Percentiles rank a stretch among this genome's conserved stretches.
phyloP scores from a whole-genome alignment of 1,140 invertebrate genomes.

The Pachypeltis micranthus region DNA sequence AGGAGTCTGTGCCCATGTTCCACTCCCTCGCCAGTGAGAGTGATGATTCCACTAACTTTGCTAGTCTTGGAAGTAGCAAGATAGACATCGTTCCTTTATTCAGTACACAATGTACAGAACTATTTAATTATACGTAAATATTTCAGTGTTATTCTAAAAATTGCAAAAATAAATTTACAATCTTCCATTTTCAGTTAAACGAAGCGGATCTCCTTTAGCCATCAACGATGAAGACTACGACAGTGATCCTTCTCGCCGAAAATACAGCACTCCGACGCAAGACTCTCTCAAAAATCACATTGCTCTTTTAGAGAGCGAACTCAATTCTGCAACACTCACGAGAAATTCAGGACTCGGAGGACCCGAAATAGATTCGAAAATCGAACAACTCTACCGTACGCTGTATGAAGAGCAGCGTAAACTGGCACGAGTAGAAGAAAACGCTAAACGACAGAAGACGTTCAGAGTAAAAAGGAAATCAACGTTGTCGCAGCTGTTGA shows the following conservation, averaged over 20 bases:
- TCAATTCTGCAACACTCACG: neutral
- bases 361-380: neutral
- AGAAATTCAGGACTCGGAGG: neutral
- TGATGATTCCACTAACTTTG: too few relatives aligned
- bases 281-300: neutral
- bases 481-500: neutral
- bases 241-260: neutral
- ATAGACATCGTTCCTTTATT: too few relatives aligned
- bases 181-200: neutral
- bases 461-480: neutral
- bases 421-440: neutral
- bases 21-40: too few relatives aligned
- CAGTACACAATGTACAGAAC: too few relatives aligned
- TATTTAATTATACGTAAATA: too few relatives aligned
- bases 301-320: neutral
- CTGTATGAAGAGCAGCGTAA: neutral
- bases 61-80: too few relatives aligned
- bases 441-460: neutral
- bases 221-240: neutral
- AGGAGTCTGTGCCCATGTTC: too few relatives aligned
- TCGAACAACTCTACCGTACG: neutral
- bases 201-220: neutral
- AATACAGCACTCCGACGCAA: neutral
- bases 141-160: too few relatives aligned
- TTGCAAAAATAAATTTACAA: too few relatives aligned